phyloP scores from a whole-genome alignment of 2,797 vertebrate genomes.

The Anisognathus igniventris region DNA sequence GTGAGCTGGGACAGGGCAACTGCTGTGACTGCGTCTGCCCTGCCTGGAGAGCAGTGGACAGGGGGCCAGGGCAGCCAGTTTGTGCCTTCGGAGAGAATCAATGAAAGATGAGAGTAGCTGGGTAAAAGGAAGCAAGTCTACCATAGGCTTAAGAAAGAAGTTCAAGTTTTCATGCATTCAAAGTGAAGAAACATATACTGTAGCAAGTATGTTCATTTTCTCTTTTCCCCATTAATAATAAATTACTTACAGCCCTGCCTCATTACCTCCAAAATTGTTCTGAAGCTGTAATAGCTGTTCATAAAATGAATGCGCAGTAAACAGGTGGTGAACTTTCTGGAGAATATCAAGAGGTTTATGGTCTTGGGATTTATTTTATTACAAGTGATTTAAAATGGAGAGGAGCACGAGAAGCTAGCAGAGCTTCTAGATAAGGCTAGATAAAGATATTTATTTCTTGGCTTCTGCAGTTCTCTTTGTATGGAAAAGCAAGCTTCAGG shows the following conservation, averaged over 20 bases:
- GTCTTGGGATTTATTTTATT: neutral
- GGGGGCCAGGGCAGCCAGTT: accelerated
- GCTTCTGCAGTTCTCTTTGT: neutral
- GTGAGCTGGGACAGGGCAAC: neutral
- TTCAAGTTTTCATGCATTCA: neutral
- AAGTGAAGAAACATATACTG: neutral
- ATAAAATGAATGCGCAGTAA: neutral
- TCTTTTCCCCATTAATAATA: neutral
- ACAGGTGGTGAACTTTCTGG: slow-evolving; percentile 16
- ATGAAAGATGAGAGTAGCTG: neutral
- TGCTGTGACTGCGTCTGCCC: accelerated
- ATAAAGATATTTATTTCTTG: neutral
- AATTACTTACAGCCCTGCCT: neutral
- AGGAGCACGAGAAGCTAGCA: accelerated
- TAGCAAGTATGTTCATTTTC: neutral
- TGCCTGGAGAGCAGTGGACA: too few relatives aligned
- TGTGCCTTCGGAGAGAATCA: neutral
- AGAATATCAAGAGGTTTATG: neutral
- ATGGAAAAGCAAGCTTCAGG: neutral
- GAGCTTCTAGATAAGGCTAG: neutral
- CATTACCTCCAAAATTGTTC: neutral
- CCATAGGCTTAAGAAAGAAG: neutral
- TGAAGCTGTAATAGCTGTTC: neutral
- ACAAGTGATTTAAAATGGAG: neutral
- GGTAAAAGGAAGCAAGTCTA: neutral